These are phyloP conservation scores for Ursus arctos DNA, from an alignment of 2,113 vertebrate species.

Conservation along the genomic window DNA sequence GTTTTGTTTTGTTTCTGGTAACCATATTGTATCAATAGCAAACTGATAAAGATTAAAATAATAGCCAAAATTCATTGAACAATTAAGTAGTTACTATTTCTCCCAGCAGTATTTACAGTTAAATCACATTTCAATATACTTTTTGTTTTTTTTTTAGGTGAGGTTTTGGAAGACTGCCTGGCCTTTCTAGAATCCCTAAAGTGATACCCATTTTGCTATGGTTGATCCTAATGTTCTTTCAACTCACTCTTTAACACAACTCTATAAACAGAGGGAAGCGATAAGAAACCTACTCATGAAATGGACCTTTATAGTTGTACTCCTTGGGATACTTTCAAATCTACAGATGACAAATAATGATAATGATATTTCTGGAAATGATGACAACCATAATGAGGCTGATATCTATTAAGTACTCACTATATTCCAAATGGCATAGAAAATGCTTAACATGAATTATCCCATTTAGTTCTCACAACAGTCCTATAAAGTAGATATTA, in stretches of 20 bases:
- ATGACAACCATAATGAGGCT: not conserved
- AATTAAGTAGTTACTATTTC: not conserved
- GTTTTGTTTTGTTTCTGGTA: not conserved
- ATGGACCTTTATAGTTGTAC: not conserved
- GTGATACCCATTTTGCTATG: not conserved
- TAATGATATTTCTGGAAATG: constrained; percentile 22
- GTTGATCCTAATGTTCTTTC: not conserved
- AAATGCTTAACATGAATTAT: not conserved
- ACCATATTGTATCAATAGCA: not conserved
- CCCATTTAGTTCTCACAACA: not conserved
- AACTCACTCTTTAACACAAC: not conserved
- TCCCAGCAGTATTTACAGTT: not conserved
- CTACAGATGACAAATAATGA: not conserved
- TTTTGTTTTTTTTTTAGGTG: not conserved
- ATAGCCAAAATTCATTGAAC: not conserved
- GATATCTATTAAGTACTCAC: not conserved
- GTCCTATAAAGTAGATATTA: not conserved
- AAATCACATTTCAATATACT: not conserved
- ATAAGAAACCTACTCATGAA: not conserved
- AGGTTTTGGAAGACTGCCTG: not conserved
- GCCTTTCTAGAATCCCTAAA: not conserved
- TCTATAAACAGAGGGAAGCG: not conserved
- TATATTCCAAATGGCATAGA: not conserved
- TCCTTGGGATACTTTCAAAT: not conserved
- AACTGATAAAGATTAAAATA: not conserved